phyloP scores from a whole-genome alignment of 2,113 vertebrate genomes.

The Synodontis membranacea region DNA sequence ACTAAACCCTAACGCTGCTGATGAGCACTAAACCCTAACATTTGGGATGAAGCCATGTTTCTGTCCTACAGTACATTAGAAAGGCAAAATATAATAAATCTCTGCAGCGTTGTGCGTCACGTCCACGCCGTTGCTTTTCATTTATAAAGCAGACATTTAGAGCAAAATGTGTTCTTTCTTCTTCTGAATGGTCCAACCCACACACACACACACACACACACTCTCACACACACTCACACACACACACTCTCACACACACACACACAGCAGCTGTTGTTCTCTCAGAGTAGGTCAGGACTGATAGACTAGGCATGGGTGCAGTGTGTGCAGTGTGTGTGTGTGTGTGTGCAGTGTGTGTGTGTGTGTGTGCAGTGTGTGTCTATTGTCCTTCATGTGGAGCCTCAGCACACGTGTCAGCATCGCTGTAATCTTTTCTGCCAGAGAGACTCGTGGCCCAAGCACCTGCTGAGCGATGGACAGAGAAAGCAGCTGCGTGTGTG shows the following conservation, averaged over 20 bases:
- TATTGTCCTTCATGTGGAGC: neutral
- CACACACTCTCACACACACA: conserved; percentile 3
- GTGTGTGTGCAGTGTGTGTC: conserved; percentile 11
- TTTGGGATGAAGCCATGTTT: neutral
- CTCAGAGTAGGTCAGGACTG: neutral
- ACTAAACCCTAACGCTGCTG: too few relatives aligned
- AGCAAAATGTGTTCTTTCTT: conserved; percentile 24
- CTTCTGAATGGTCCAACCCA: neutral
- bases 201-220: neutral
- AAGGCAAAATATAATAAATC: neutral
- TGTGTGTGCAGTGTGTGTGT: neutral
- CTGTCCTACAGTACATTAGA: neutral
- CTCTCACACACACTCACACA: conserved; percentile 3
- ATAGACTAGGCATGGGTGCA: conserved; percentile 32
- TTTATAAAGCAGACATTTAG: neutral
- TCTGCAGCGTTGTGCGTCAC: neutral
- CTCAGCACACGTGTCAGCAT: conserved; percentile 2
- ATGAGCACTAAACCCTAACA: neutral
- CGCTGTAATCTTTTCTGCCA: neutral
- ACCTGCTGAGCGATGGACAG: neutral
- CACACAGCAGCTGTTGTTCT: conserved; percentile 1
- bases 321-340: conserved; percentile 4
- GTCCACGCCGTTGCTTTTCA: neutral
- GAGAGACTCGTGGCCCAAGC: neutral
- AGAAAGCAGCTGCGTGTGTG: neutral